Evolutionary conservation across 2,113 vertebrate genomes (phyloP).

Genomic region (Tympanuchus pallidicinctus): DNA sequence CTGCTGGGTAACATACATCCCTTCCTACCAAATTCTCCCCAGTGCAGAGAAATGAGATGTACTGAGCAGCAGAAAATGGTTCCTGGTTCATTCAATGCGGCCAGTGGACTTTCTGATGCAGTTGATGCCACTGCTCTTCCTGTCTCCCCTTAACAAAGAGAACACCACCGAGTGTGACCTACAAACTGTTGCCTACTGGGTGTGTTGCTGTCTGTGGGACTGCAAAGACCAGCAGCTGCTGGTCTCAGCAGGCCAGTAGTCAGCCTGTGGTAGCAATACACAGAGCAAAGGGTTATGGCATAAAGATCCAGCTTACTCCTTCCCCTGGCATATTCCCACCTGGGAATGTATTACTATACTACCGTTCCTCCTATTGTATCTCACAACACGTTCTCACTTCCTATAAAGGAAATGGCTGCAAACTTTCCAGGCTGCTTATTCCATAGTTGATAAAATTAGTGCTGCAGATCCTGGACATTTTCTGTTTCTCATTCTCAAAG

Average conservation of each 20-base stretch:
- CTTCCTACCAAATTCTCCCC: neutral
- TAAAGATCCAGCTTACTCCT: neutral
- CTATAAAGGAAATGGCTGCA: neutral
- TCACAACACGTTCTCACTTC: neutral
- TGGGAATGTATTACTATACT: neutral
- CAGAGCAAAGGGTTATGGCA: accelerated
- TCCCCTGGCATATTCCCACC: neutral
- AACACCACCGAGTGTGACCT: accelerated
- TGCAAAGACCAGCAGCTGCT: neutral
- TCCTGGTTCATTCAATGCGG: neutral
- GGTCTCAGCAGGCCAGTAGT: neutral
- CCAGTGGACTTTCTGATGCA: neutral
- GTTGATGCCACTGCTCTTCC: neutral
- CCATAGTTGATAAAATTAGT: neutral
- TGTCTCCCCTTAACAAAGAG: neutral
- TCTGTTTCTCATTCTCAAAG: neutral
- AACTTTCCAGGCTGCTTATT: neutral
- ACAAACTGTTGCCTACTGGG: neutral
- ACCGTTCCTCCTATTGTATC: neutral
- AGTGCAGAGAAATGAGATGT: neutral
- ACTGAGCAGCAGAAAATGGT: neutral
- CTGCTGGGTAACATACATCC: neutral
- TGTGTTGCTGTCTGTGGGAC: neutral
- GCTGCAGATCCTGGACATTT: neutral
- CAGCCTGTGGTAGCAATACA: neutral